Conservation (phyloP, 2,888 invertebrate genomes). For the Drosophila infuscata region DNA sequence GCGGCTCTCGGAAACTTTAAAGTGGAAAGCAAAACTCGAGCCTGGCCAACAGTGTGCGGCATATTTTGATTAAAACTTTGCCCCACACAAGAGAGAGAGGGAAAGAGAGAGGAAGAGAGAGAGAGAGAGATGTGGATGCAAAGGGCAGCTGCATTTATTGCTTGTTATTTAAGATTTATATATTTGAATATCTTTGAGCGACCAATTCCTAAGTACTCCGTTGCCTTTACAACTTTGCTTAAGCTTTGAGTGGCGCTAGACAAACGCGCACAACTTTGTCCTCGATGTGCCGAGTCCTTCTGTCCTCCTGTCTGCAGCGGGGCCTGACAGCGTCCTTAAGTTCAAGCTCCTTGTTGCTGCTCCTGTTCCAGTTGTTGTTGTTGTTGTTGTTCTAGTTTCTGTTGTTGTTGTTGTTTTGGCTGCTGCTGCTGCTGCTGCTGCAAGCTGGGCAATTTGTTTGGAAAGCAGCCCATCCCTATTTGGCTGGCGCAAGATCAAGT, state of each 20-base stretch:
- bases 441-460: conserved; percentile 55
- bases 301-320: conserved; percentile 1
- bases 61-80: conserved; percentile 74
- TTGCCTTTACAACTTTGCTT: conserved; percentile 66
- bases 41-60: conserved; percentile 49
- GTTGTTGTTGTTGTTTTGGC: conserved; percentile 41
- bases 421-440: neutral
- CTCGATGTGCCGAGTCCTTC: conserved; percentile 36
- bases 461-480: conserved; percentile 16
- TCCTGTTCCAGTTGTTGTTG: conserved; percentile 1
- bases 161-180: conserved; percentile 79
- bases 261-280: conserved; percentile 72
- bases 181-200: conserved; percentile 76
- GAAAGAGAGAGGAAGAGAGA: too few relatives aligned
- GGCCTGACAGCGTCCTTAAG: conserved; percentile 11
- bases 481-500: conserved; percentile 66
- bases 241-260: conserved; percentile 75
- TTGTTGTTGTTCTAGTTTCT: neutral
- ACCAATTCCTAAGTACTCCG: conserved; percentile 71
- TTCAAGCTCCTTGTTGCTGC: conserved; percentile 15
- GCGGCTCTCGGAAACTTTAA: conserved; percentile 5
- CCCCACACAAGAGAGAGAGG: conserved; percentile 1
- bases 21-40: conserved; percentile 48
- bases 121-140: neutral
- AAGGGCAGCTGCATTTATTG: conserved; percentile 67